A percentile compares a stretch with the other conserved stretches of the same genome.
Evolutionary conservation across 1,140 invertebrate species (phyloP).

Genomic region (Lordiphosa stackelbergi): DNA sequence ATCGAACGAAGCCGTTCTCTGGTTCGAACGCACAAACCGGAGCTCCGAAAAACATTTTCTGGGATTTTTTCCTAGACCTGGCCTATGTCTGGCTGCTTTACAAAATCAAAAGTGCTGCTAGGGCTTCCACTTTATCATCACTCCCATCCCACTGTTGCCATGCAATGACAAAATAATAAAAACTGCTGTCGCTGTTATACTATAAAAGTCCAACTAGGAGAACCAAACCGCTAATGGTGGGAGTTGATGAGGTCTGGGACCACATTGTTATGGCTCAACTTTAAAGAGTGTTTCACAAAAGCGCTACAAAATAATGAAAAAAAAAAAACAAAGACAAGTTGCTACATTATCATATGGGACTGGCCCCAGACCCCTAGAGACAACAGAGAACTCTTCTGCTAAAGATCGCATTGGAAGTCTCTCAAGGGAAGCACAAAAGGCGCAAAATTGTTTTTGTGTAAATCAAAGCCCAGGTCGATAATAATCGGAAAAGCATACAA

Average conservation of each 20-base stretch:
- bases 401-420: constrained; percentile 10
- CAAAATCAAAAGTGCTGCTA: too few species aligned
- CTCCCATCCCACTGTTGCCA: constrained; percentile 3
- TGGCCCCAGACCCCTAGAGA: constrained; percentile 19
- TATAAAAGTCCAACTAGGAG: constrained; percentile 19
- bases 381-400: background rate
- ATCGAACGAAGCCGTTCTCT: too few species aligned
- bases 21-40: too few species aligned
- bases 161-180: background rate
- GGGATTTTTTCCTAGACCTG: too few species aligned
- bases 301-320: constrained; percentile 1
- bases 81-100: too few species aligned
- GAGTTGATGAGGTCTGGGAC: constrained; percentile 38
- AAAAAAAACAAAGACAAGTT: constrained; percentile 4
- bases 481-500: constrained; percentile 40
- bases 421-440: background rate
- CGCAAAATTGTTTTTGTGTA: constrained; percentile 18
- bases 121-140: background rate
- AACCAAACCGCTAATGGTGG: constrained; percentile 33
- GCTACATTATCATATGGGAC: constrained; percentile 20
- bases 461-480: constrained; percentile 35
- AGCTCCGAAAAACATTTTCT: too few species aligned
- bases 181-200: background rate
- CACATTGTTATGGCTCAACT: constrained; percentile 56
- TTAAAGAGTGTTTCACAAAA: constrained; percentile 49